phyloP scores from a whole-genome alignment of 2,797 vertebrate species.

The Sciaenops ocellatus region DNA sequence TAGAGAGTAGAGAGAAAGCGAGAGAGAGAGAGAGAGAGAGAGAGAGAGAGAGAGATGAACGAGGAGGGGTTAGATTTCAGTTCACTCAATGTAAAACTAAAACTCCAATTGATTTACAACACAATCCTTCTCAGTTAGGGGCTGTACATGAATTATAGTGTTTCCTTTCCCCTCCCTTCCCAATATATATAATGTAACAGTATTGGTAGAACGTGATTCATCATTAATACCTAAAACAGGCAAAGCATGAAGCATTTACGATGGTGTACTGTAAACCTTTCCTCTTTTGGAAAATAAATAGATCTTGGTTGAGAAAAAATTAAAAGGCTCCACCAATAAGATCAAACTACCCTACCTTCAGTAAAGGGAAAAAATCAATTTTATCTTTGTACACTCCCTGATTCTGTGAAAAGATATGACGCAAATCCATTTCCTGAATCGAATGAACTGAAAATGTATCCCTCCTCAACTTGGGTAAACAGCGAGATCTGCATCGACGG shows the following conservation, averaged over 20 bases:
- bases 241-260: no score
- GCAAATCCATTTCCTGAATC: slow-evolving; percentile 11
- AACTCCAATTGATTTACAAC: not conserved
- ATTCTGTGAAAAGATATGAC: not conserved
- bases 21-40: slow-evolving; percentile 1
- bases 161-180: not conserved
- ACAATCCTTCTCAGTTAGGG: not conserved
- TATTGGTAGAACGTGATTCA: not conserved
- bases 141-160: not conserved
- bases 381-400: not conserved
- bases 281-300: no score
- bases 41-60: slow-evolving; percentile 9
- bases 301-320: not conserved
- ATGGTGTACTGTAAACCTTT: no score
- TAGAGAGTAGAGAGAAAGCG: not conserved
- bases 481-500: not conserved
- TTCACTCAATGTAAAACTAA: slow-evolving; percentile 20
- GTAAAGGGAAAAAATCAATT: not conserved
- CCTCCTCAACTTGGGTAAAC: slow-evolving; percentile 1
- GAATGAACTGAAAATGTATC: slow-evolving; percentile 44
- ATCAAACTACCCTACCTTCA: not conserved
- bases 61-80: slow-evolving; percentile 37
- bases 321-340: not conserved
- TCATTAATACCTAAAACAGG: not conserved
- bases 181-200: not conserved